Conservation (phyloP, 2,888 invertebrate genomes). For the Melangyna quadrimaculata region DNA sequence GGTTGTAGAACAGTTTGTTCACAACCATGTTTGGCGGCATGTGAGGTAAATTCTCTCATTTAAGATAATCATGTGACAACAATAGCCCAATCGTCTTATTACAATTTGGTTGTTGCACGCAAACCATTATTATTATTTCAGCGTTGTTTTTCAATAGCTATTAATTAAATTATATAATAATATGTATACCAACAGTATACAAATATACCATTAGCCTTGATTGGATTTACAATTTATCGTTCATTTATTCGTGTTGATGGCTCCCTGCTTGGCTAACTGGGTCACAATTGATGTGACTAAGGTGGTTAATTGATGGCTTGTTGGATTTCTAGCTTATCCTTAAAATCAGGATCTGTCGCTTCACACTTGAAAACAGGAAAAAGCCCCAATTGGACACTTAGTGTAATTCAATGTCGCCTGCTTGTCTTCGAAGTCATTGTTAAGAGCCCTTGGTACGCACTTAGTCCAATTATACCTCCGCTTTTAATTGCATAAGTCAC, state of each 20-base stretch:
- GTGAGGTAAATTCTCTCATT: constrained; percentile 11
- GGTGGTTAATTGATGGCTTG: background rate
- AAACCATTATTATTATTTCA: constrained; percentile 38
- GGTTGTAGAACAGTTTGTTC: background rate
- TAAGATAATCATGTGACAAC: constrained; percentile 32
- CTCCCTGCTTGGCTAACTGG: background rate
- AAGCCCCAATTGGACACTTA: constrained; percentile 23
- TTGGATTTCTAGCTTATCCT: constrained; percentile 3
- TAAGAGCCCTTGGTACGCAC: constrained; percentile 18
- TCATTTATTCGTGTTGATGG: background rate
- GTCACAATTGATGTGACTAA: no score
- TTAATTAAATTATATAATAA: constrained; percentile 47
- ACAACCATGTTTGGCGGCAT: constrained; percentile 8
- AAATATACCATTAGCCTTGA: no score
- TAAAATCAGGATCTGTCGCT: background rate
- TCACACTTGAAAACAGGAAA: constrained; percentile 14
- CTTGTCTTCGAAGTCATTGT: constrained; percentile 50
- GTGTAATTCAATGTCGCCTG: constrained; percentile 36
- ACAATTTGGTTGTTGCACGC: constrained; percentile 43
- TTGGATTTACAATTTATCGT: constrained; percentile 5
- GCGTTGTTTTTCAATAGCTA: background rate
- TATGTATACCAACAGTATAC: no score
- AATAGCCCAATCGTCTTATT: constrained; percentile 29
- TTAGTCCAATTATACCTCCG: constrained; percentile 46
- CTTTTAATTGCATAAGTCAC: constrained; percentile 60